These are phyloP conservation scores for Choreutis nemorana DNA, from an alignment of 2,888 invertebrate genomes.

Conservation along the genomic window DNA sequence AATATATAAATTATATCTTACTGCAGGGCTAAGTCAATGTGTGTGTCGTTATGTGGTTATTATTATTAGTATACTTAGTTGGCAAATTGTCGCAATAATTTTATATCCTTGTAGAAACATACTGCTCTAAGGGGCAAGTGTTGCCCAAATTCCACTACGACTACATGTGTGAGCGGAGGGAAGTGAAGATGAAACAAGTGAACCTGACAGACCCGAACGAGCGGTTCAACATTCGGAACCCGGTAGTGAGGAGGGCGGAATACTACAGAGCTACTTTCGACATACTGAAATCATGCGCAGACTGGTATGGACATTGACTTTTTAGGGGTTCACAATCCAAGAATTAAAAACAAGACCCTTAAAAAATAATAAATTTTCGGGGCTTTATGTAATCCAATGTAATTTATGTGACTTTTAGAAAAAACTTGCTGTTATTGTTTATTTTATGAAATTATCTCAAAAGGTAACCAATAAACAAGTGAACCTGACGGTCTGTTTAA, in stretches of 20 bases:
- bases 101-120: constrained; percentile 27
- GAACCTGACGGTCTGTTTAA: no score
- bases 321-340: not conserved
- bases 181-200: constrained; percentile 46
- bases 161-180: constrained; percentile 49
- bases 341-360: not conserved
- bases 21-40: no score
- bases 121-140: constrained; percentile 43
- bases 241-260: constrained; percentile 47
- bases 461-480: no score
- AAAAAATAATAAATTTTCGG: no score
- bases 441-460: no score
- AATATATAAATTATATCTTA: not conserved
- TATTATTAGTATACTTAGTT: not conserved
- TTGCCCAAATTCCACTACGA: constrained; percentile 56
- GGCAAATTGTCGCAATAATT: not conserved
- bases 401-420: no score
- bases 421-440: no score
- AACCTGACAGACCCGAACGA: constrained; percentile 54
- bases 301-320: constrained; percentile 37
- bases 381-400: no score
- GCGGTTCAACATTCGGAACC: constrained; percentile 47
- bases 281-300: constrained; percentile 52
- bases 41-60: not conserved
- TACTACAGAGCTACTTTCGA: constrained; percentile 55